Evolutionary conservation across 1,140 invertebrate species (phyloP).

Genomic region (Hyposmocoma kahamanoa): DNA sequence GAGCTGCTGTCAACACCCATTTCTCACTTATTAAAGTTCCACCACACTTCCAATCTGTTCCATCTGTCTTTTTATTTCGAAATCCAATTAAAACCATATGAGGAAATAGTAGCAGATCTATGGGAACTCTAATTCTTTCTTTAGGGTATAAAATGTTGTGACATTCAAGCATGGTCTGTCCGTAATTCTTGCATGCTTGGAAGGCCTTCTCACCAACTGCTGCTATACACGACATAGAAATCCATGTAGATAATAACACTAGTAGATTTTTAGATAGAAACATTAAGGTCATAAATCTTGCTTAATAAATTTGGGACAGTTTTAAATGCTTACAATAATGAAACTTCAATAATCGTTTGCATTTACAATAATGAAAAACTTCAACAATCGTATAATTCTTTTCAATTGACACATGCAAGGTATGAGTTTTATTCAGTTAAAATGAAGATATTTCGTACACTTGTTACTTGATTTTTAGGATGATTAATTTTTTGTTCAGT

Average conservation of each 20-base stretch:
- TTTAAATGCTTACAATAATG: too few relatives aligned
- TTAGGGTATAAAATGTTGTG: constrained; percentile 45
- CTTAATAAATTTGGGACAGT: too few relatives aligned
- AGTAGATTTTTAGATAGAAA: too few relatives aligned
- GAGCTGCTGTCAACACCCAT: constrained; percentile 76
- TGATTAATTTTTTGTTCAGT: too few relatives aligned
- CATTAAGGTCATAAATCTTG: too few relatives aligned
- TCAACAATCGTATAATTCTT: too few relatives aligned
- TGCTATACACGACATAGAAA: not conserved
- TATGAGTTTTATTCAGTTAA: too few relatives aligned
- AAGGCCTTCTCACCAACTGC: constrained; percentile 48
- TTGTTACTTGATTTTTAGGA: too few relatives aligned
- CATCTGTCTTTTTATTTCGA: constrained; percentile 14
- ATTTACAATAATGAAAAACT: too few relatives aligned
- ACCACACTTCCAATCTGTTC: constrained; percentile 65
- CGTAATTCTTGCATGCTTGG: constrained; percentile 45
- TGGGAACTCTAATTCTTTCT: constrained; percentile 40
- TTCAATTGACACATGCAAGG: too few relatives aligned
- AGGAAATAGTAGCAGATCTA: constrained; percentile 52
- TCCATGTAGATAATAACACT: not conserved
- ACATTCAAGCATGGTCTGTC: constrained; percentile 51
- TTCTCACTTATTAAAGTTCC: constrained; percentile 71
- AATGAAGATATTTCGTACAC: too few relatives aligned
- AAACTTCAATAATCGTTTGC: too few relatives aligned
- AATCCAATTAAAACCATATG: constrained; percentile 63